Conservation (phyloP, 2,113 vertebrate species). For the Pteruthius melanotis region DNA sequence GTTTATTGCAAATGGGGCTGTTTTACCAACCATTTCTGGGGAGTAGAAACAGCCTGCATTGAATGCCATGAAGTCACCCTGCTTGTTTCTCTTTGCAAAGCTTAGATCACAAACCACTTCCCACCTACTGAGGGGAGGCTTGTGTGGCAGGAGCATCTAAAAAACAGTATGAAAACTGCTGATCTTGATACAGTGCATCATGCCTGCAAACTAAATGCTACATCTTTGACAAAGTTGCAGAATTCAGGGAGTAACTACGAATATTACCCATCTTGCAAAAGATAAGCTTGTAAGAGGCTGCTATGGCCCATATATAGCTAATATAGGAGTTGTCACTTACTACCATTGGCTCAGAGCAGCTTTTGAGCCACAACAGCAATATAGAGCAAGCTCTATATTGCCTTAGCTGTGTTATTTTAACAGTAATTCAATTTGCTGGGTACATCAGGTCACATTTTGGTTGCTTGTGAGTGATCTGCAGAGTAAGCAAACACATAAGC, state of each 20-base stretch:
- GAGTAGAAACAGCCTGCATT: neutral
- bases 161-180: conserved; percentile 5
- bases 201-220: neutral
- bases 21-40: neutral
- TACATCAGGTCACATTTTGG: neutral
- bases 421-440: neutral
- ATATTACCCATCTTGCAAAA: neutral
- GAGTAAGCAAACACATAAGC: neutral
- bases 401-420: conserved; percentile 26
- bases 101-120: conserved; percentile 20
- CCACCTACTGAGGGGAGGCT: conserved; percentile 2
- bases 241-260: neutral
- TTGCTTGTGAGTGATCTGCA: neutral
- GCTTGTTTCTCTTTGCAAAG: conserved; percentile 10
- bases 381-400: neutral
- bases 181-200: neutral
- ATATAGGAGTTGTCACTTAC: neutral
- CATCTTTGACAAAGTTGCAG: neutral
- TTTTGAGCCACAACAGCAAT: neutral
- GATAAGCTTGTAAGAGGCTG: neutral
- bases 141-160: neutral
- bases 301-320: neutral
- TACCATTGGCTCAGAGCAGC: neutral
- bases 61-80: conserved; percentile 12
- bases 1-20: neutral